Evolutionary conservation across 2,113 vertebrate genomes (phyloP).

Genomic region (Aphelocoma coerulescens): DNA sequence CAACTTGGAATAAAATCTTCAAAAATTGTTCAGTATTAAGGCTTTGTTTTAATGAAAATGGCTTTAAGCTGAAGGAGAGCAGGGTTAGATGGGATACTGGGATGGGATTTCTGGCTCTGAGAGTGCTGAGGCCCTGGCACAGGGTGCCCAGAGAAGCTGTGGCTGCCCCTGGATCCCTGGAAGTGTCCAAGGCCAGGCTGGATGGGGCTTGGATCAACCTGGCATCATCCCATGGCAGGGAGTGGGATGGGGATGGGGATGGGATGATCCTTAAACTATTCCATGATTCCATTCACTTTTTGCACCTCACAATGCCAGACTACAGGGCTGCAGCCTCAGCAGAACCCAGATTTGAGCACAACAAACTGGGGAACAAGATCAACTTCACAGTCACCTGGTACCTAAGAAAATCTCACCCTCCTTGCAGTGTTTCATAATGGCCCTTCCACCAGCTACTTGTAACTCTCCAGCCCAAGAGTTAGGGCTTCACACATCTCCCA

Average conservation of each 20-base stretch:
- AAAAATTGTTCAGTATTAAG: neutral
- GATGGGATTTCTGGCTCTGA: neutral
- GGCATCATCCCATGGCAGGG: neutral
- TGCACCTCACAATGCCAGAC: neutral
- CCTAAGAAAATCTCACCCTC: neutral
- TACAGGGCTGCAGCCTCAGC: neutral
- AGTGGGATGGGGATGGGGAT: neutral
- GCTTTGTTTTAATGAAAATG: neutral
- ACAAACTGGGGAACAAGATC: neutral
- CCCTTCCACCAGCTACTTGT: neutral
- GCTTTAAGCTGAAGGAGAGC: neutral
- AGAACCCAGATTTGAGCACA: neutral
- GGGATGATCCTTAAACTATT: neutral
- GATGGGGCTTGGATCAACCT: neutral
- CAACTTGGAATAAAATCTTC: neutral
- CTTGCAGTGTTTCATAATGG: neutral
- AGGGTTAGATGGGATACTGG: too few relatives aligned
- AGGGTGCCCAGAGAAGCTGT: neutral
- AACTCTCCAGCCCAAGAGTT: neutral
- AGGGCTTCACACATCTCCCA: neutral
- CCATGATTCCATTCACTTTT: neutral
- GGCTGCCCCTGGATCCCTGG: neutral
- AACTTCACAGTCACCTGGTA: neutral
- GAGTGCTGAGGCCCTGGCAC: neutral
- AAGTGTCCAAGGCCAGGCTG: neutral